phyloP scores from a whole-genome alignment of 92 coral and sea anemone species.

The Anthopleura xanthogrammica region DNA sequence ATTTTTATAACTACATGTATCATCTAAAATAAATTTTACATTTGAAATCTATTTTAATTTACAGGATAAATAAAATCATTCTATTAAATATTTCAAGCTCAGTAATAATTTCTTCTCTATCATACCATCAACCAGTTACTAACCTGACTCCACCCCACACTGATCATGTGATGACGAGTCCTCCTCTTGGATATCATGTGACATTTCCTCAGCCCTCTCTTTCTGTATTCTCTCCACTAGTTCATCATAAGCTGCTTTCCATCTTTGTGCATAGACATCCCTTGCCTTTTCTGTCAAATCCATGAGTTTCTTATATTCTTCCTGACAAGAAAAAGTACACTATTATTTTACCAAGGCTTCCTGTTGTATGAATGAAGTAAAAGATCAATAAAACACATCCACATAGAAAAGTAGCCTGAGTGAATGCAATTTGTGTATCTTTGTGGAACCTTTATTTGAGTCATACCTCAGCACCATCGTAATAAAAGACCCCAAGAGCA shows the following conservation, averaged over 20 bases:
- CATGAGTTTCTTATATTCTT: constrained; percentile 73
- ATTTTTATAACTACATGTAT: no score
- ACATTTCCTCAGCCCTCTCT: constrained; percentile 10
- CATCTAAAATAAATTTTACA: no score
- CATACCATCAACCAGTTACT: not conserved
- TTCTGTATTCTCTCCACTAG: constrained; percentile 28
- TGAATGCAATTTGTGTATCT: not conserved
- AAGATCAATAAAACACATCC: not conserved
- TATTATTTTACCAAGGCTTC: not conserved
- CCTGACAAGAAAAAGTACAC: constrained; percentile 35
- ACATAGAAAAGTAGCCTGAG: not conserved
- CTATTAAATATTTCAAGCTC: no score
- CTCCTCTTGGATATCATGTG: not conserved
- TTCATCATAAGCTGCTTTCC: constrained; percentile 50
- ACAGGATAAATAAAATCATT: no score
- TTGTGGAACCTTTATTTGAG: not conserved
- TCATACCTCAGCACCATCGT: constrained; percentile 88
- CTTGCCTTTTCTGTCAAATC: constrained; percentile 79
- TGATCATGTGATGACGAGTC: not conserved
- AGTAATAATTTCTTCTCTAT: no score
- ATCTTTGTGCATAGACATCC: constrained; percentile 66
- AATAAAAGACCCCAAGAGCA: constrained; percentile 87
- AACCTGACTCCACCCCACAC: not conserved
- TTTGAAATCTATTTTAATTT: no score
- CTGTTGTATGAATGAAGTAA: not conserved